Evolutionary conservation across 2,797 vertebrate genomes (phyloP).

Genomic region (Argyrosomus regius): DNA sequence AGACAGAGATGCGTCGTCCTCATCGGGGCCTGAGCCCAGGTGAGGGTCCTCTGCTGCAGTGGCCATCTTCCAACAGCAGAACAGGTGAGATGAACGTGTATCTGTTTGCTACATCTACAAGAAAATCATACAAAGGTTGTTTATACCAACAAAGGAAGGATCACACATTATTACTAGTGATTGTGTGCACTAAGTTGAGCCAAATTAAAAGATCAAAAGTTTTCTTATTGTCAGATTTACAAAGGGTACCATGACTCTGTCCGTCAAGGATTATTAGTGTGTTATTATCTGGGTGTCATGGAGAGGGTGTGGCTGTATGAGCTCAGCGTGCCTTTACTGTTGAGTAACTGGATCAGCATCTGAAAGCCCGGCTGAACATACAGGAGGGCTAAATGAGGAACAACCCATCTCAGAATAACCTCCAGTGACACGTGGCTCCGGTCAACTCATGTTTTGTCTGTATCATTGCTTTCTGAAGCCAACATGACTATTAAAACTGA

Average conservation of each 20-base stretch:
- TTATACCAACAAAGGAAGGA: slow-evolving; percentile 16
- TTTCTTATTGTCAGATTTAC: slow-evolving; percentile 33
- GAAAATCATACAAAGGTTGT: slow-evolving; percentile 20
- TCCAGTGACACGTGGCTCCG: slow-evolving; percentile 53
- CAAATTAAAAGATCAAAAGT: slow-evolving; percentile 7
- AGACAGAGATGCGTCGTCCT: slow-evolving; percentile 57
- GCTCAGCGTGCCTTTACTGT: slow-evolving; percentile 65
- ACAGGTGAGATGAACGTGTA: slow-evolving; percentile 32
- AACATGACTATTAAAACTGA: not conserved
- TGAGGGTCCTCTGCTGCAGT: slow-evolving; percentile 78
- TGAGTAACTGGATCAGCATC: slow-evolving; percentile 80
- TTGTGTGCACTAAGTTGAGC: no score
- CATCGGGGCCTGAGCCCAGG: slow-evolving; percentile 73
- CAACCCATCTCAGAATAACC: slow-evolving; percentile 68
- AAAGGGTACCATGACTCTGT: slow-evolving; percentile 22
- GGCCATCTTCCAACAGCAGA: slow-evolving; percentile 74
- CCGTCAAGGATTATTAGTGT: slow-evolving; percentile 47
- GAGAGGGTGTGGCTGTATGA: slow-evolving; percentile 46
- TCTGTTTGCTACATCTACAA: slow-evolving; percentile 60
- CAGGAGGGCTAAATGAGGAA: slow-evolving; percentile 71
- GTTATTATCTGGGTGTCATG: slow-evolving; percentile 46
- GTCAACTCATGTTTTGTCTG: slow-evolving; percentile 32
- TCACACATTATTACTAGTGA: not conserved
- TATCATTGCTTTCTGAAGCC: slow-evolving; percentile 16
- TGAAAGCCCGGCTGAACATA: slow-evolving; percentile 66